phyloP scores from a whole-genome alignment of 2,797 vertebrate species.

The Coilia nasus region DNA sequence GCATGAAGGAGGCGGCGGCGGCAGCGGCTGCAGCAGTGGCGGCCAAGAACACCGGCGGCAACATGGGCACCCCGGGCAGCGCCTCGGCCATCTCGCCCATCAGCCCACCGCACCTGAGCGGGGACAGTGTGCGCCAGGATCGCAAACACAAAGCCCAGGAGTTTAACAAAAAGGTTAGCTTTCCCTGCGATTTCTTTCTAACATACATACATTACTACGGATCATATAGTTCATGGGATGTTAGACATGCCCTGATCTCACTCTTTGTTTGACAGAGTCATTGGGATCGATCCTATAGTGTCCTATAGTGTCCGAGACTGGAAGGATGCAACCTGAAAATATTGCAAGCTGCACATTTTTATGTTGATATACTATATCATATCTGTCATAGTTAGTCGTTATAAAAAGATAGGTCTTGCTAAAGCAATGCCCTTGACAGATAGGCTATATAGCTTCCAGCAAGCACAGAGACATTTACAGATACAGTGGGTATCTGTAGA shows the following conservation, averaged over 20 bases:
- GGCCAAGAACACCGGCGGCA: neutral
- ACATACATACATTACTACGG: neutral
- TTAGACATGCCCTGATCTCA: neutral
- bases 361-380: neutral
- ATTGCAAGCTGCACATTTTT: neutral
- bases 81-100: neutral
- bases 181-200: neutral
- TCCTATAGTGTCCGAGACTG: neutral
- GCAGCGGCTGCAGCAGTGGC: neutral
- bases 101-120: constrained; percentile 59
- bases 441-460: neutral
- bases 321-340: neutral
- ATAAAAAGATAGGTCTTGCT: neutral
- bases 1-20: constrained; percentile 68
- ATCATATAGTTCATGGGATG: neutral
- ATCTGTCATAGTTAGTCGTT: neutral
- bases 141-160: constrained; percentile 89
- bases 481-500: neutral
- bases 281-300: neutral
- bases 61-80: neutral
- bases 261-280: neutral
- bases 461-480: neutral
- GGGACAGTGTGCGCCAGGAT: constrained; percentile 73
- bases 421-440: neutral
- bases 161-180: constrained; percentile 86